Percentiles rank a stretch among this genome's conserved stretches.
phyloP scores from a whole-genome alignment of 92 coral and sea anemone species.

The Heteractis magnifica region DNA sequence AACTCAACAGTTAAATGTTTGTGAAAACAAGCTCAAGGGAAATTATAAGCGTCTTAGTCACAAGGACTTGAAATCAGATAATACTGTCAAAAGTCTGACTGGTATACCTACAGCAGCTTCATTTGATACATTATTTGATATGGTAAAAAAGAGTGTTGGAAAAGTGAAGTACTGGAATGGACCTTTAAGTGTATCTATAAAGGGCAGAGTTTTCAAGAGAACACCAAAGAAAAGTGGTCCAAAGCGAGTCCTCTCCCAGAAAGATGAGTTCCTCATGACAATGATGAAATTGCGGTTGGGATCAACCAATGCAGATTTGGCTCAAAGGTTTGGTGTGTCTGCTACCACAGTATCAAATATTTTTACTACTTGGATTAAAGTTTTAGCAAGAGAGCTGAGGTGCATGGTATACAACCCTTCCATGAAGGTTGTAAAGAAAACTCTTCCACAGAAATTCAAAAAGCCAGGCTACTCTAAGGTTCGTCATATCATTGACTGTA shows the following conservation, averaged over 20 bases:
- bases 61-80: constrained; percentile 42
- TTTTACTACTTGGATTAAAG: constrained; percentile 59
- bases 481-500: constrained; percentile 61
- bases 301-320: constrained; percentile 58
- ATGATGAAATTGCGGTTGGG: constrained; percentile 19
- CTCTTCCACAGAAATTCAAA: constrained; percentile 54
- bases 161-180: constrained; percentile 17
- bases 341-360: constrained; percentile 35
- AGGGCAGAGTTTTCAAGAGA: not conserved
- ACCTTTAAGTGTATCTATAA: not conserved
- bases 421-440: constrained; percentile 41
- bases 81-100: constrained; percentile 28
- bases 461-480: constrained; percentile 49
- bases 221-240: not conserved
- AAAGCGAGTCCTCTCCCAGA: not conserved
- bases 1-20: constrained; percentile 31
- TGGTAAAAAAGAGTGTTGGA: constrained; percentile 38
- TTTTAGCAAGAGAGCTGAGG: constrained; percentile 48
- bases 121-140: constrained; percentile 48
- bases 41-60: constrained; percentile 30
- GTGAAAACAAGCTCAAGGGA: constrained; percentile 33
- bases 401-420: constrained; percentile 53
- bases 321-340: constrained; percentile 50
- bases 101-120: constrained; percentile 27
- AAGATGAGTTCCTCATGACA: not conserved